Base-by-base conservation (phyloP, 2,113 vertebrate genomes). In the Archilochus colubris region DNA sequence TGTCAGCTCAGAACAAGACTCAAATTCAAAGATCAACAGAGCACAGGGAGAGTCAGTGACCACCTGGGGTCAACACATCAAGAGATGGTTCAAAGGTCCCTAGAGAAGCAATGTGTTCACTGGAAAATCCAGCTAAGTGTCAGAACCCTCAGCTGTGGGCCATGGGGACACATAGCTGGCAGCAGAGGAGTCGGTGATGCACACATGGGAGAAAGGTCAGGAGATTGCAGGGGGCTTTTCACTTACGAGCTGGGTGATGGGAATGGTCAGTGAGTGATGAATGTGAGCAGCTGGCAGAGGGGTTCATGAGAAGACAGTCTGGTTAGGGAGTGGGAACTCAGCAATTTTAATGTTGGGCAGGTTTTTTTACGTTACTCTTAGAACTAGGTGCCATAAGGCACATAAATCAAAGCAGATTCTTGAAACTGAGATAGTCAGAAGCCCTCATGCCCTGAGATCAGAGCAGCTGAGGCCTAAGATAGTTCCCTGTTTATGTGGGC, bases 381-480 rank as follows among this genome's bases (percentile, higher is more conserved):
- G 92, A 94, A 92, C 69, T 84, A 95, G 86, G 83, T 94, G 94
- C 6, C 81, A 73, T 85, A 55, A 81, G 76, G 83, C 48, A 72
- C 80, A 86, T 95, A 88, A 96, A 96, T 95, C 94, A 96, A 48
- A 90, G 73, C 19, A 82, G 73, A 68, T 80, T 78, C 80, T 84
- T 88, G 94, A 96, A 96, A 94, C 66, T 2, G 66, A 96, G 92
- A 91, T 36, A 92, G 64, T 59, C 80, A 61, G 73, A 88, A 51
- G 50, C 73, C 36, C 84, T 61, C 75, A 79, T 86, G 72, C 31
- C 43, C 72, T 62, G 70, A 66, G 55, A 77, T 86, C 53, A 77
- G 80, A 94, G 91, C 88, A 95, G 95, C 94, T 95, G 94, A 95
- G 53, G 94, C 64, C 92, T 33, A 27, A 53, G 74, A 92, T 84